Evolutionary conservation across 2,113 vertebrate genomes (phyloP).

Genomic region (Caranx melampygus): DNA sequence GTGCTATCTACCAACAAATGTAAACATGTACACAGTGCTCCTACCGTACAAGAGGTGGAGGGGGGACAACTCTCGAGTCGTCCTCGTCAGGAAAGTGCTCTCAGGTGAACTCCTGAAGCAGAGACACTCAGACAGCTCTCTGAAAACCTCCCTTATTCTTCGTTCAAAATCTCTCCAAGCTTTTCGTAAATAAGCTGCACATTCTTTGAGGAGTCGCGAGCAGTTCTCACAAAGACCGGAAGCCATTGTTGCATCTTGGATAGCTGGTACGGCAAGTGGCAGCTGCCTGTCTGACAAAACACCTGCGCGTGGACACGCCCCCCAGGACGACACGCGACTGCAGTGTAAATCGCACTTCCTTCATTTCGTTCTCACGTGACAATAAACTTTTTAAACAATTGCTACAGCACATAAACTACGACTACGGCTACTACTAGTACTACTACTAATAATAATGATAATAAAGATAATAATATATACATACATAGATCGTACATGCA

Average conservation of each 20-base stretch:
- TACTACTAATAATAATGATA: no score
- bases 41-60: constrained; percentile 81
- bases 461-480: no score
- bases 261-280: background rate
- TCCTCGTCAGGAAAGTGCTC: constrained; percentile 58
- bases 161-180: constrained; percentile 66
- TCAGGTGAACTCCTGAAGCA: constrained; percentile 64
- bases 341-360: background rate
- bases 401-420: no score
- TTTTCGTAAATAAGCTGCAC: constrained; percentile 64
- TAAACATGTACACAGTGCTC: background rate
- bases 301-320: constrained; percentile 29
- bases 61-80: constrained; percentile 37
- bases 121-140: constrained; percentile 72
- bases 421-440: no score
- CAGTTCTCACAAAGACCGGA: constrained; percentile 82
- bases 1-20: constrained; percentile 14
- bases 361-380: no score
- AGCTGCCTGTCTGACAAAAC: background rate
- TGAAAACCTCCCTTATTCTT: constrained; percentile 71
- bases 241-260: constrained; percentile 49
- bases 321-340: constrained; percentile 12
- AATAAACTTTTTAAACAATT: no score
- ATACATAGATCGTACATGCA: no score
- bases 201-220: constrained; percentile 73